Evolutionary conservation across 2,797 vertebrate genomes (phyloP).

Genomic region (Botia almorhae): DNA sequence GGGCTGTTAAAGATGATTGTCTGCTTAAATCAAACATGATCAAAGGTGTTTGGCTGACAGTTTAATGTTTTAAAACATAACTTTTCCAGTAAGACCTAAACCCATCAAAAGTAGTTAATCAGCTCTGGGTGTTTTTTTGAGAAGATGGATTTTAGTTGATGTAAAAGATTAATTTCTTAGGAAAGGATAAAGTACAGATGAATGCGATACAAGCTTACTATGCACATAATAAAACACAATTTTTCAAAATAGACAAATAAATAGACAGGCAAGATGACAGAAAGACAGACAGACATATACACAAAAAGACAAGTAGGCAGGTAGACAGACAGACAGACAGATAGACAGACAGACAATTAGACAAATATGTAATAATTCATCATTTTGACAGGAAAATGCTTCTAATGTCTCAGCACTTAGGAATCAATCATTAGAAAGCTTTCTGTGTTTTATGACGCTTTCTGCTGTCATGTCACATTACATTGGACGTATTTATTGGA

Average conservation of each 20-base stretch:
- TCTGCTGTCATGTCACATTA: conserved; percentile 2
- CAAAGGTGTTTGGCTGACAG: conserved; percentile 41
- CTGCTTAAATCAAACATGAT: conserved; percentile 41
- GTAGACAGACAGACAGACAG: no score
- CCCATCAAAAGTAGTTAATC: neutral
- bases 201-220: neutral
- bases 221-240: neutral
- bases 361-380: neutral
- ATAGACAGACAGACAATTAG: neutral
- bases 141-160: neutral
- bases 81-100: conserved; percentile 29
- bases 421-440: neutral
- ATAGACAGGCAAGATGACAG: no score
- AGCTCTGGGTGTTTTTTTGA: neutral
- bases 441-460: neutral
- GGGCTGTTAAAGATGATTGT: conserved; percentile 62
- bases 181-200: neutral
- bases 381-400: neutral
- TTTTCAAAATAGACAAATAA: no score
- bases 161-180: neutral
- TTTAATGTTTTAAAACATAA: conserved; percentile 37
- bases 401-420: neutral
- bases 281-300: no score
- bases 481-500: conserved; percentile 7
- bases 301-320: no score